These are phyloP conservation scores for Hylomyscus alleni DNA, from an alignment of 2,797 vertebrate species.

Conservation along the genomic window DNA sequence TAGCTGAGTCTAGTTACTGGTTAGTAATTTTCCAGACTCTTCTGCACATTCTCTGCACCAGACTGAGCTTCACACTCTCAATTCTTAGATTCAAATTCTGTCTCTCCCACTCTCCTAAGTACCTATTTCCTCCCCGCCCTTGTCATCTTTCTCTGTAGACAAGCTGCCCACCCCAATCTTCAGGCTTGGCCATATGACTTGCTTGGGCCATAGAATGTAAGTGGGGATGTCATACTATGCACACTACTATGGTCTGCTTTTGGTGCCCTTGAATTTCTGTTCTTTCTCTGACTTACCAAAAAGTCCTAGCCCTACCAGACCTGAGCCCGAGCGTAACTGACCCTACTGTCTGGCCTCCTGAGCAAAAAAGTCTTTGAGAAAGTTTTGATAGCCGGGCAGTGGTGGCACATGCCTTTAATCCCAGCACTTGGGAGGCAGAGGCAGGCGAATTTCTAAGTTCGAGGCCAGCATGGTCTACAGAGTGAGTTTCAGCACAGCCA, in stretches of 20 bases:
- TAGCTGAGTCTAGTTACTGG: background rate
- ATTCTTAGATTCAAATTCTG: background rate
- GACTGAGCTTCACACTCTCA: background rate
- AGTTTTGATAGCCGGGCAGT: background rate
- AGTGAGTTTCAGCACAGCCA: too few relatives aligned
- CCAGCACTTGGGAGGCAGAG: too few relatives aligned
- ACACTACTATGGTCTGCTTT: background rate
- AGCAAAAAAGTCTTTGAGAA: background rate
- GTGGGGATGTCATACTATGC: background rate
- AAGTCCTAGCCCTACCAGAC: background rate
- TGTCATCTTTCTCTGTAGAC: background rate
- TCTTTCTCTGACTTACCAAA: constrained; percentile 20
- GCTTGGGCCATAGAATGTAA: background rate
- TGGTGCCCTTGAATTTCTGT: background rate
- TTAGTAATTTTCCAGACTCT: background rate
- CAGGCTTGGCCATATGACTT: background rate
- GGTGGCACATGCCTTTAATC: too few relatives aligned
- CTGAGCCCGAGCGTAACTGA: background rate
- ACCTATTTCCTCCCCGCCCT: background rate
- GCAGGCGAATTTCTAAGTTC: too few relatives aligned
- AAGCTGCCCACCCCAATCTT: background rate
- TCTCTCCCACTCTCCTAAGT: background rate
- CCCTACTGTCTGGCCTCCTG: background rate
- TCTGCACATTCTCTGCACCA: background rate
- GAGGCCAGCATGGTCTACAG: too few relatives aligned